Conservation (phyloP, 1,140 invertebrate species). For the Habropoda laboriosa region DNA sequence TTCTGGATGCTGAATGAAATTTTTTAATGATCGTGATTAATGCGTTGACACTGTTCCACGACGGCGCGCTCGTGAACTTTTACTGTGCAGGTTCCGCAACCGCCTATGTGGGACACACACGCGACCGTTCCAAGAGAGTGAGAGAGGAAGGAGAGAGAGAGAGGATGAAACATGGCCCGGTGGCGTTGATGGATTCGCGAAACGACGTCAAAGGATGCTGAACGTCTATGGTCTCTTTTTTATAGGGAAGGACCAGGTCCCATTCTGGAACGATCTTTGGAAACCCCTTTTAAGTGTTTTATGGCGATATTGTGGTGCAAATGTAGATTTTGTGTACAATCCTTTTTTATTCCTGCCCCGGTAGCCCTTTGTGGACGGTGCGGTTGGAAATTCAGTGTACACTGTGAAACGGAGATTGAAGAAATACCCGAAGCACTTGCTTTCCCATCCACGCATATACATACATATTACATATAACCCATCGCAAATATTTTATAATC, state of each 20-base stretch:
- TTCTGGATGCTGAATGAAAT: slow-evolving; percentile 38
- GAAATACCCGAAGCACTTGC: no score
- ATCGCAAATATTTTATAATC: no score
- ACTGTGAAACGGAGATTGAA: no score
- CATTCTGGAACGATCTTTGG: background rate
- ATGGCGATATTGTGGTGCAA: no score
- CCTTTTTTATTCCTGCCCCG: no score
- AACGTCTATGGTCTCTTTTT: background rate
- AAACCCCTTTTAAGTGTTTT: background rate
- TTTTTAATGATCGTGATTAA: slow-evolving; percentile 38
- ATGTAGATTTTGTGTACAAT: no score
- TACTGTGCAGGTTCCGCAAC: background rate
- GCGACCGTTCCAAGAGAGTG: background rate
- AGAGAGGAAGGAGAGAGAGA: no score
- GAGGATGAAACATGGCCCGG: slow-evolving; percentile 2
- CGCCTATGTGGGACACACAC: background rate
- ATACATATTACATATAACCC: no score
- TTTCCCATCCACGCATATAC: no score
- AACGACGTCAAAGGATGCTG: background rate
- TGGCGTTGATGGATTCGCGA: slow-evolving; percentile 15
- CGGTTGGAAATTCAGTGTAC: no score
- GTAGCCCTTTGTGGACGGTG: no score
- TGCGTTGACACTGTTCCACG: slow-evolving; percentile 21
- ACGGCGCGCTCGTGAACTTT: background rate
- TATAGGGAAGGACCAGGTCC: background rate